Evolutionary conservation across 2,888 invertebrate genomes (phyloP), one percentile per base, ranked within the genome.

Genomic region (Agrilus mali): DNA sequence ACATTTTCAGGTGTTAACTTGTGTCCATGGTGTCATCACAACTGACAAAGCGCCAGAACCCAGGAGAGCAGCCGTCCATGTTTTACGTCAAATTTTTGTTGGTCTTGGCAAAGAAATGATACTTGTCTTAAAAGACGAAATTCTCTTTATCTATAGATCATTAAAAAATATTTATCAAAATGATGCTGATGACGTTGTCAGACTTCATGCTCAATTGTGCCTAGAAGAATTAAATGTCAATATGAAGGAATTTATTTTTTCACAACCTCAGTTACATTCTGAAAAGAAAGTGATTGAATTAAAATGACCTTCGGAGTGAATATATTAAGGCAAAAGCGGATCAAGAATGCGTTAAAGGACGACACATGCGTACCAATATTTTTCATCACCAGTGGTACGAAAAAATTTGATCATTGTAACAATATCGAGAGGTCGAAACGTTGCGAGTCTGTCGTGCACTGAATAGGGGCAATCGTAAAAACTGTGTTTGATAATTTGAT

Each of bases 21-120:
- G 84, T 59, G 73, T 85, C 41, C 75, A 77, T 59, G 72, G 72
- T 50, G 72, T 85, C 51, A 70, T 87, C 55, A 73, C 77, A 58
- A 74, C 75, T 0, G 89, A 89, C 57, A 75, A 78, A 56, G 74
- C 77, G 20, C 66, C 77, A 3, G 82, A 86, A 63, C 85, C 86
- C 33, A 71, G 87, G 41, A 72, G 87, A 56, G 87, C 88, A 4
- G 85, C 86, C 5, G 80, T 86, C 12, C 72, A 86, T 65, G 79
- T 87, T n/a, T 71, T 85, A 48, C 74, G 81, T 33, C 74, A 82
- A 53, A 64, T 90, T 39, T 68, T 90, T 35, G 77, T 78, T 56
- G 90, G 90, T 7, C 68, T 87, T 10, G 84, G 82, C 31, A 76
- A 71, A 54, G 80, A 85, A 50, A 74, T 77, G 16, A 65, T 88